These are phyloP conservation scores for Athene cunicularia DNA, from an alignment of 2,113 vertebrate genomes.

Conservation along the genomic window DNA sequence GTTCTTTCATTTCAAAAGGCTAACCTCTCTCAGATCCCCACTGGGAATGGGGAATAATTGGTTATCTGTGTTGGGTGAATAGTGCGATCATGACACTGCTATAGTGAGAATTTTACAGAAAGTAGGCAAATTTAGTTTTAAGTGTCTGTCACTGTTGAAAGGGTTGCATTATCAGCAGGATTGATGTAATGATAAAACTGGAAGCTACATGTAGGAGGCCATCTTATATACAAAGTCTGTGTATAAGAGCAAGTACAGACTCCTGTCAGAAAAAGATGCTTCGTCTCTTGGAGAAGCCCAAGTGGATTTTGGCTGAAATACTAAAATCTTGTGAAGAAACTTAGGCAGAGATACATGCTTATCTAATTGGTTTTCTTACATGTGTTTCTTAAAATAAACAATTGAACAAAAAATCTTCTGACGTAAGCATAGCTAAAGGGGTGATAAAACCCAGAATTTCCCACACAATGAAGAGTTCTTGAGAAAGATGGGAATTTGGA, in stretches of 20 bases:
- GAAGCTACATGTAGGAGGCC: background rate
- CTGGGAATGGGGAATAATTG: background rate
- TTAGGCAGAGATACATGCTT: background rate
- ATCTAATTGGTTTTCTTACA: background rate
- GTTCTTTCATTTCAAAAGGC: background rate
- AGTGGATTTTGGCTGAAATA: background rate
- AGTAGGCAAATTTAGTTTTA: background rate
- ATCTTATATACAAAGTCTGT: background rate
- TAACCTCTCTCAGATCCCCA: background rate
- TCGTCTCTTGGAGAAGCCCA: background rate
- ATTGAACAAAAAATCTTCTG: background rate
- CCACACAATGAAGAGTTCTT: background rate
- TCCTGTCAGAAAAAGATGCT: background rate
- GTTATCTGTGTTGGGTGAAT: background rate
- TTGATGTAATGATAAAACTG: background rate
- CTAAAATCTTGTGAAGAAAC: background rate
- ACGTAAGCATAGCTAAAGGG: background rate
- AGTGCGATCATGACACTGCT: background rate
- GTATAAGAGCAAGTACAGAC: background rate
- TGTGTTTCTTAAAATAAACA: background rate
- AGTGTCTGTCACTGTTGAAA: background rate
- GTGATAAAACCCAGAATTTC: background rate
- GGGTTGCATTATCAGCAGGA: background rate
- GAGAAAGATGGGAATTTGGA: background rate
- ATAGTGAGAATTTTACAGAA: background rate